Evolutionary conservation across 1,140 invertebrate species (phyloP), one percentile per base, ranked within the genome.

Genomic region (Aphidius gifuensis): DNA sequence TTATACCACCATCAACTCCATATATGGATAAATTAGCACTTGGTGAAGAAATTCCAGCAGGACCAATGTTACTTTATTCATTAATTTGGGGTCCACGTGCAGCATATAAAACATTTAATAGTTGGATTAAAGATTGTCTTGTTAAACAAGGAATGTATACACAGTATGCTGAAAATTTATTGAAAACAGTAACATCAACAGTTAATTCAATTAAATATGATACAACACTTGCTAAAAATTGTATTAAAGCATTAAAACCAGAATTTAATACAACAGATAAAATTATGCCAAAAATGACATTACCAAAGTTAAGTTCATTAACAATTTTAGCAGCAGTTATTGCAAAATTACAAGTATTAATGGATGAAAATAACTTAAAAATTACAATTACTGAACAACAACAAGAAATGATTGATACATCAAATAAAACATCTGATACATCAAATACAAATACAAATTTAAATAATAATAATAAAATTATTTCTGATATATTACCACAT

Each of bases 111-210:
- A 83, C 83, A 21, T 90, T 87, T 71, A 82, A 82, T 54, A 82
- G 83, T 8, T 91, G 88, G 88, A 86, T 86, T 75, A 86, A 85
- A 83, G 92, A 94, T 73, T 90, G 87, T 59, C 82, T 94, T n/a
- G 90, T 93, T 5, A 94, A 94, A 72, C 93, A 95, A 85, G 92
- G 92, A 51, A 86, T 94, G 83, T 93, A 90, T 60, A 90, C 89
- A 0, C 88, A 90, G 71, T 89, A 92, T 73, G 90, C 92, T 1
- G 92, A 93, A 70, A 86, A 86, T 66, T 78, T 93, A 47, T 71
- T 94, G 21, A 87, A 88, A 67, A 86, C 84, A 5, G 90, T 92
- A 3, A 81, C 85, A 0, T 86, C 87, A 58, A 82, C 83, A 9
- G 86, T 88, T 0, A 87, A 86, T 68, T 85, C 82, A 61, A 71